phyloP scores from a whole-genome alignment of 2,888 invertebrate genomes.

The Melanostoma scalare region DNA sequence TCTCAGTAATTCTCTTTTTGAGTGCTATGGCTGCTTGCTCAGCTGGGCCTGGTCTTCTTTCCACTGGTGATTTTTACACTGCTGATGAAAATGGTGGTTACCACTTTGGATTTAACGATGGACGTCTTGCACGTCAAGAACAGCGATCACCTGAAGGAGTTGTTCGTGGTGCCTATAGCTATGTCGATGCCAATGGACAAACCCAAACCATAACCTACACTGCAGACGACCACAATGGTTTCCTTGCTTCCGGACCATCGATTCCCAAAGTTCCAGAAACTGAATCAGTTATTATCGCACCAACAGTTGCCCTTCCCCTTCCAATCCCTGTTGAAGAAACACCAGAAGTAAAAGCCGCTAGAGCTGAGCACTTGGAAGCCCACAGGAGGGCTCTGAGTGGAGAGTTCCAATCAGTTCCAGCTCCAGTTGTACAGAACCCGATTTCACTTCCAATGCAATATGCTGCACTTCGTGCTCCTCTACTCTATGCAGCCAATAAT shows the following conservation, averaged over 20 bases:
- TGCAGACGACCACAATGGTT: constrained; percentile 76
- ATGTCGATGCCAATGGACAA: constrained; percentile 78
- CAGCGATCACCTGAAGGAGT: constrained; percentile 71
- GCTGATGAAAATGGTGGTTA: constrained; percentile 25
- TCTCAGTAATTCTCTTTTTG: background rate
- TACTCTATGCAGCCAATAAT: background rate
- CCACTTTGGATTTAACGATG: constrained; percentile 42
- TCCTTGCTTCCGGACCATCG: constrained; percentile 76
- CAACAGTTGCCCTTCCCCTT: background rate
- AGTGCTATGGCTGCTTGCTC: background rate
- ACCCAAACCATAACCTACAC: constrained; percentile 76
- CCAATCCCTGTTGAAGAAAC: constrained; percentile 24
- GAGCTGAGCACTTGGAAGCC: constrained; percentile 47
- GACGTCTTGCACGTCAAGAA: constrained; percentile 35
- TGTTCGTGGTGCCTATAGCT: constrained; percentile 78
- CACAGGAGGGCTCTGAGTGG: background rate
- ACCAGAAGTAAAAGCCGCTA: constrained; percentile 49
- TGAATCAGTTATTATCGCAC: background rate
- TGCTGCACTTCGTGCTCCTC: background rate
- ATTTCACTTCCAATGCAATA: background rate
- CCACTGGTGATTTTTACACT: constrained; percentile 5
- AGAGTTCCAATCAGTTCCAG: no score
- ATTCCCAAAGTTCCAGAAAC: constrained; percentile 69
- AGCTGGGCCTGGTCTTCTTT: background rate
- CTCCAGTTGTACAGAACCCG: background rate